phyloP scores from a whole-genome alignment of 1,140 invertebrate species.

The Melipona quadrifasciata region DNA sequence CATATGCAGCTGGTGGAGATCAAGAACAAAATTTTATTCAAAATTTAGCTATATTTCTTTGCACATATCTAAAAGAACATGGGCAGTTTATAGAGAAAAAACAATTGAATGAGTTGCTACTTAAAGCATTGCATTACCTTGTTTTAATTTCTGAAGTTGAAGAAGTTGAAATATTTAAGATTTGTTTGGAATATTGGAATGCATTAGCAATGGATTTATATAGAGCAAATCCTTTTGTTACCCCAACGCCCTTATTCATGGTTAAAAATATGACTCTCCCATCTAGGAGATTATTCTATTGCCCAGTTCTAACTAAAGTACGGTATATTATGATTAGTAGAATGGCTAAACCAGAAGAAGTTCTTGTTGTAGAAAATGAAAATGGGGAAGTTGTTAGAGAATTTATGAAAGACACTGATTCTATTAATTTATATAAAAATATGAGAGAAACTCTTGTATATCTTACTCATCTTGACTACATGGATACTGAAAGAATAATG shows the following conservation, averaged over 20 bases:
- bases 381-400: constrained; percentile 99
- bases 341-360: constrained; percentile 99
- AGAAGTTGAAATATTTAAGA: constrained; percentile 99
- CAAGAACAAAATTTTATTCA: constrained; percentile 99
- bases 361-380: constrained; percentile 99
- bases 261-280: constrained; percentile 75
- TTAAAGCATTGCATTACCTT: constrained; percentile 95
- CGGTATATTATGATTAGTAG: constrained; percentile 99
- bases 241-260: constrained; percentile 73
- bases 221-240: constrained; percentile 85
- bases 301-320: constrained; percentile 92
- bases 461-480: constrained; percentile 98
- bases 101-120: constrained; percentile 86
- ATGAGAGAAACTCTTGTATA: constrained; percentile 99
- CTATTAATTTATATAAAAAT: constrained; percentile 99
- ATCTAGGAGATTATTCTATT: constrained; percentile 87
- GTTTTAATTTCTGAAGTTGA: constrained; percentile 99
- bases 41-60: constrained; percentile 98
- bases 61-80: constrained; percentile 98
- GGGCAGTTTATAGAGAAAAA: constrained; percentile 93
- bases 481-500: constrained; percentile 99
- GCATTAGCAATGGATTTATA: constrained; percentile 95
- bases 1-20: constrained; percentile 95
- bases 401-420: constrained; percentile 99
- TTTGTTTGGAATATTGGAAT: constrained; percentile 99